A percentile compares a stretch with the other conserved stretches of the same genome.
phyloP scores from a whole-genome alignment of 2,113 vertebrate genomes.

The Rousettus leschenaultii region DNA sequence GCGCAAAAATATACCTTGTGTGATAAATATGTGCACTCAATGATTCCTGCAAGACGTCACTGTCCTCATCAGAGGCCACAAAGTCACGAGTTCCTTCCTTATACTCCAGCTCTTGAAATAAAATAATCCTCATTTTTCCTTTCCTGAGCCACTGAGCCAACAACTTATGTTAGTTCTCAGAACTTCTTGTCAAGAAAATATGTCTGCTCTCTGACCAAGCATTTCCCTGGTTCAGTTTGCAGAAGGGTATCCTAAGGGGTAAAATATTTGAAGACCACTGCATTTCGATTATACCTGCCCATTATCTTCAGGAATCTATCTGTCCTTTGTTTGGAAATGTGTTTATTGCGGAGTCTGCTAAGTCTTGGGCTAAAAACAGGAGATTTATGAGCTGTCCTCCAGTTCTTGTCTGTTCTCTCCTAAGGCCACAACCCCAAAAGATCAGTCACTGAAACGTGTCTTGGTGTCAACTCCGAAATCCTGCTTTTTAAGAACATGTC shows the following conservation, averaged over 20 bases:
- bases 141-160: neutral
- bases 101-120: neutral
- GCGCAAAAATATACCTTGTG: neutral
- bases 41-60: neutral
- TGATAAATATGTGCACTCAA: neutral
- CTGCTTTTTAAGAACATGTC: conserved; percentile 61
- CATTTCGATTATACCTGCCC: neutral
- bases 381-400: conserved; percentile 63
- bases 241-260: conserved; percentile 30
- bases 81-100: neutral
- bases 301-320: conserved; percentile 41
- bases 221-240: neutral
- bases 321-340: conserved; percentile 55
- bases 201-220: neutral
- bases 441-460: conserved; percentile 51
- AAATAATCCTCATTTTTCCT: conserved; percentile 32
- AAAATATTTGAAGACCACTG: conserved; percentile 37
- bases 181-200: conserved; percentile 38
- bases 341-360: conserved; percentile 49
- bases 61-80: neutral
- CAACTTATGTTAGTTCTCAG: conserved; percentile 23
- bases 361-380: conserved; percentile 54
- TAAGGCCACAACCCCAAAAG: conserved; percentile 51
- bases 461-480: conserved; percentile 56
- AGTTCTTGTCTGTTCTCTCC: conserved; percentile 37